Base-by-base conservation (phyloP, 2,797 vertebrate genomes). In the Sylvia borin region DNA sequence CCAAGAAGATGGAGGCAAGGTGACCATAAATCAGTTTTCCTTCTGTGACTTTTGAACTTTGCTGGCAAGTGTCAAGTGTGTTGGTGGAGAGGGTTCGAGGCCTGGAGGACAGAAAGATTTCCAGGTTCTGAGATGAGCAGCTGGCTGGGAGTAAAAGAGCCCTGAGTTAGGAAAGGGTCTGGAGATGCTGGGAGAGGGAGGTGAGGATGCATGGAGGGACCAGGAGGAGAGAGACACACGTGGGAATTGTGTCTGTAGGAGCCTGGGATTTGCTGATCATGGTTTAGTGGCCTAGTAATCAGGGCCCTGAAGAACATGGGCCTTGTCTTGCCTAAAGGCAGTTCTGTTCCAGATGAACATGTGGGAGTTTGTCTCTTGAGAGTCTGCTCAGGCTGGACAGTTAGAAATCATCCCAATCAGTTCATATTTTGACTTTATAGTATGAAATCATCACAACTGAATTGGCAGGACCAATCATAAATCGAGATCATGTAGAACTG, bases 191-290 rank as follows among this genome's bases (percentile, higher is more conserved):
- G 22, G 17, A 48, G 32, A 66, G 47, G n/a, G 68, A 65, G 14
- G 11, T 29, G 29, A 12, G 22, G 61, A 14, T 29, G 36, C 3
- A 0, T 6, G 12, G 26, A 29, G 16, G 48, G 20, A 36, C 14
- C 54, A 64, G 66, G 14, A 61, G 15, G 31, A 65, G 47, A 58
- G 26, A 42, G 47, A 36, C 17, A 32, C 12, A 2, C 0, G 1
- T 27, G 48, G 36, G 38, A 27, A 54, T 51, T 43, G 4, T 42
- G 20, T 50, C 42, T 31, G 34, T 15, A 34, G 83, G 75, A 76
- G 55, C 9, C 16, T 57, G 24, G 34, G 58, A 11, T 76, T 84
- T 72, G 66, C 58, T 55, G 32, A 1, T 51, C 60, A 10, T 0
- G 1, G 7, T 21, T 51, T 4, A 10, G 22, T 36, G 76, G 10